phyloP scores from a whole-genome alignment of 2,113 vertebrate species.

The Heptranchias perlo region DNA sequence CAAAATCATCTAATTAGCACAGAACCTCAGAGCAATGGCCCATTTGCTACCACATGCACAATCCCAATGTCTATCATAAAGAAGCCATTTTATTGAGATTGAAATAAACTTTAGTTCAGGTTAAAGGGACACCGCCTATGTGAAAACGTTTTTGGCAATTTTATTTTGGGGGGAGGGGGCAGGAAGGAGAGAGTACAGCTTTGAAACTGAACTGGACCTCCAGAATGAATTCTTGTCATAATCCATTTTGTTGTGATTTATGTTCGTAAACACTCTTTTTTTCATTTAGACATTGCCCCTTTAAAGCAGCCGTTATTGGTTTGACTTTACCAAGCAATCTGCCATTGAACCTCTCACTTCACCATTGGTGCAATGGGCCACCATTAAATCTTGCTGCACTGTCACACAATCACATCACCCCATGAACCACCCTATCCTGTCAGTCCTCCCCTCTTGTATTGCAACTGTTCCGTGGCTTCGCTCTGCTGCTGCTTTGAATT shows the following conservation, averaged over 20 bases:
- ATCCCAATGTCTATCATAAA: not conserved
- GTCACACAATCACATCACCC: not conserved
- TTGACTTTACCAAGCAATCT: not conserved
- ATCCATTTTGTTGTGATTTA: not conserved
- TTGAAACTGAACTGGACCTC: not conserved
- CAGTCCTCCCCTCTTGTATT: not conserved
- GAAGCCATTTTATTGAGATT: not conserved
- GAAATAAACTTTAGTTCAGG: not conserved
- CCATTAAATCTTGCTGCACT: not conserved
- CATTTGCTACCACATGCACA: slow-evolving; percentile 15
- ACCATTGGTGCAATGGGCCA: not conserved
- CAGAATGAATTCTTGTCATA: not conserved
- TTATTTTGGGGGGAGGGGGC: not conserved
- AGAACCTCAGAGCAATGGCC: not conserved
- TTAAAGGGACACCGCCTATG: not conserved
- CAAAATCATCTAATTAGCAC: not conserved
- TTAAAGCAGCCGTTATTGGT: not conserved
- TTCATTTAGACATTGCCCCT: not conserved
- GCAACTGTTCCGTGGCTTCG: not conserved
- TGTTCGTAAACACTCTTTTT: not conserved
- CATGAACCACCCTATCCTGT: not conserved
- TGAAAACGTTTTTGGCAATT: not conserved
- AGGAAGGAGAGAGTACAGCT: not conserved
- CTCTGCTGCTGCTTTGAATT: not conserved
- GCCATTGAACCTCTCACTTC: not conserved